Base-by-base conservation (phyloP, 1,140 invertebrate species). In the Dreissena rostriformis region DNA sequence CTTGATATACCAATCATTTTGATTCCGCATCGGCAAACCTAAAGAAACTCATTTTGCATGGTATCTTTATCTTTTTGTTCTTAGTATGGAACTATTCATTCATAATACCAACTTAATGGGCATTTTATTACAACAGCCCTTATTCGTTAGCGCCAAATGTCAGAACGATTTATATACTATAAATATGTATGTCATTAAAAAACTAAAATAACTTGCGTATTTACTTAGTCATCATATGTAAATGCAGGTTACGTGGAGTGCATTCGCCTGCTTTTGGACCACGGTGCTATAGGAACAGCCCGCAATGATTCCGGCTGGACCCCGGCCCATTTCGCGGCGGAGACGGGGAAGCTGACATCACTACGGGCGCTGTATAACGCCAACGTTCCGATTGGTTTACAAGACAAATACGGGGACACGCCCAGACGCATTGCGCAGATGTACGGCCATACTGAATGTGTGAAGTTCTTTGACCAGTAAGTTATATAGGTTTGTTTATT, bases 311-410 rank as follows among this genome's bases (percentile, higher is more conserved):
- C 79, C 6, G 89, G 90, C 0, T 93, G 92, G 92, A 93, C 92
- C 1, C 92, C 92, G 17, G 91, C 92, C n/a, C 92, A 93, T 80
- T 91, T 86, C 78, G 91, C 92, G 14, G 92, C 91, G 12, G 92
- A 93, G 83, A 85, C 91, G 12, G 92, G 92, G 7, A 89, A 88
- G 71, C 10, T 91, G 8, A 82, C 84, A 0, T 88, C 86, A 0
- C 61, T 93, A 10, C 67, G 91, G 24, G 91, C 91, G n/a, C 88
- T 93, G 14, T 85, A 89, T 63, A 87, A 28, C 14, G 88, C 90
- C 15, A 85, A 88, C 65, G 82, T 92, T 49, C 82, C 90, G 7
- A 71, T 92, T 12, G 87, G 90, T 68, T 86, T 85, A 26, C 82
- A 86, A 72, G 91, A 92, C 84, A 90, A 90, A 70, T 91, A 89